Conservation (phyloP, 2,888 invertebrate genomes). For the Sipunculus nudus region DNA sequence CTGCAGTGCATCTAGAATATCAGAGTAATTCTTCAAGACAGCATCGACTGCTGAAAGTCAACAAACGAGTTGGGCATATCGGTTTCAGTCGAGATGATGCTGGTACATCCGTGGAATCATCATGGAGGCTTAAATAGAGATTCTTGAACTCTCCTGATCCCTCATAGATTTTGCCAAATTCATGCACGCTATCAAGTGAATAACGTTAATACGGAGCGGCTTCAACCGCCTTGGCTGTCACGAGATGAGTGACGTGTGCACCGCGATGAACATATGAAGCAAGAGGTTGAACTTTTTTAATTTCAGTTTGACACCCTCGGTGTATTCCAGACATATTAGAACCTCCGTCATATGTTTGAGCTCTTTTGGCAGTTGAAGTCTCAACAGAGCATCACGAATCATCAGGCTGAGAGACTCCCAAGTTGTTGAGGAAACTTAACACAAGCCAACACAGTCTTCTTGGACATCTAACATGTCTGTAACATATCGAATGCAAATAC, state of each 20-base stretch:
- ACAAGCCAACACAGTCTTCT: no score
- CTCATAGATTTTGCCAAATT: not conserved
- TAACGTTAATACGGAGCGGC: not conserved
- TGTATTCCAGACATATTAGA: slow-evolving; percentile 6
- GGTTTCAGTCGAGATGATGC: no score
- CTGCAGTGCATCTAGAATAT: no score
- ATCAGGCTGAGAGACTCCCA: no score
- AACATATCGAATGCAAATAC: not conserved
- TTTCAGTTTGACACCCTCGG: slow-evolving; percentile 3
- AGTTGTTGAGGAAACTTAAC: no score
- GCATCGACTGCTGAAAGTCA: no score
- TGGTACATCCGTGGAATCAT: no score
- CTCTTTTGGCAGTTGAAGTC: not conserved
- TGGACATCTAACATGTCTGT: no score
- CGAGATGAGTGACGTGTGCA: slow-evolving; percentile 1
- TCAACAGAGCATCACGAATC: not conserved
- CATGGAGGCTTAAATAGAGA: not conserved
- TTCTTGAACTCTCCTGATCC: not conserved
- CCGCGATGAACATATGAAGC: not conserved
- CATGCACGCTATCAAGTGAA: slow-evolving; percentile 2
- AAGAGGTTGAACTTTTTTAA: slow-evolving; percentile 6
- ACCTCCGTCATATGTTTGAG: slow-evolving; percentile 2
- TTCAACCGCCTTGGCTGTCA: not conserved
- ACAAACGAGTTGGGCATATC: no score
- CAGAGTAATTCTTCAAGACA: no score